Evolutionary conservation across 2,797 vertebrate species (phyloP), one percentile per base, ranked within the genome.

Genomic region (Neostethus bicornis): DNA sequence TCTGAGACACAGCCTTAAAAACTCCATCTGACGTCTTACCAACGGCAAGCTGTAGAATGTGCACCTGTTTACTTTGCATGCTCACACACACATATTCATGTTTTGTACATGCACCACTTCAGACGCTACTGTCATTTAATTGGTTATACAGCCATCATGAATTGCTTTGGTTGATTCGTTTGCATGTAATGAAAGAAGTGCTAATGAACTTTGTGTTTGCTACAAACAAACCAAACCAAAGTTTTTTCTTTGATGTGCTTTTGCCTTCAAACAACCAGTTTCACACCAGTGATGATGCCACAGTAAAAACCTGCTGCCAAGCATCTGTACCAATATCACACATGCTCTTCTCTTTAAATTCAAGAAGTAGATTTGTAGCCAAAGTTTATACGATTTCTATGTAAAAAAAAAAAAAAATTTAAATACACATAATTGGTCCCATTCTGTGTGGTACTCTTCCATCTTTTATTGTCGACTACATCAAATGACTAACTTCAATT

Each of bases 191-290:
- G 77, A 87, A 85, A 86, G 79, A 71, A 61, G 79, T 76, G 79
- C 83, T 85, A 88, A 88, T 87, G 80, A 87, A 83, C 62, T 78
- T 48, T 58, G 70, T 62, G 55, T 65, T 83, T 26, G 42, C 77
- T 86, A 86, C 83, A 83, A 87, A 83, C 75, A 51, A 61, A 63
- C 81, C 70, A 76, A 86, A 80, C 84, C 87, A 67, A 61, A 73
- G 64, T 73, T 35, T 60, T 59, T 61, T 43, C 77, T 85, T 71
- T 85, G 84, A 86, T 86, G 79, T 85, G 60, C 53, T 28, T 63
- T 51, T 65, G 37, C 75, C 64, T 29, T 73, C 64, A 62, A 70
- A 59, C 50, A 46, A 55, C 44, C 62, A 59, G 52, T 49, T 65
- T 70, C 61, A 52, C 13, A 52, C 65, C 52, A 42, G 31, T 34